These are phyloP conservation scores for Rhinoptilus africanus DNA, from an alignment of 2,113 vertebrate species.

Conservation along the genomic window DNA sequence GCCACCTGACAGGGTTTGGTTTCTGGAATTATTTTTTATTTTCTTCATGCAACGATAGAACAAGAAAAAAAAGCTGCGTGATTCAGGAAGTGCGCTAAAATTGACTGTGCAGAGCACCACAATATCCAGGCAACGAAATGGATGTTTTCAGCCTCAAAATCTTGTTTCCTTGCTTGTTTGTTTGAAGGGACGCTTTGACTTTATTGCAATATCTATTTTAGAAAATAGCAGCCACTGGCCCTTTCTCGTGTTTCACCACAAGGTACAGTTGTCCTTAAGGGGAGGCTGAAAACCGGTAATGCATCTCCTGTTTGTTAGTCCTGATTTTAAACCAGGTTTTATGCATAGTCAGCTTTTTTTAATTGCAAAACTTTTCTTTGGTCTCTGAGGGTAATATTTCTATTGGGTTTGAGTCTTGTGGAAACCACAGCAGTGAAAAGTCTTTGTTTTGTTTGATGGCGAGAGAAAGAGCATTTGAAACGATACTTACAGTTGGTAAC, in stretches of 20 bases:
- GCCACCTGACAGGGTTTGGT: background rate
- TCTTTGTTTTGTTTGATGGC: background rate
- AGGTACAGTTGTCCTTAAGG: background rate
- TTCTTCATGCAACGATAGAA: background rate
- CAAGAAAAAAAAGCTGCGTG: background rate
- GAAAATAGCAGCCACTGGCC: background rate
- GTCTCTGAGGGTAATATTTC: background rate
- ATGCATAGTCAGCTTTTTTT: background rate
- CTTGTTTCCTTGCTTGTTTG: background rate
- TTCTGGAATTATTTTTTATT: background rate
- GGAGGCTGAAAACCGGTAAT: background rate
- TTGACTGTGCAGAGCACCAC: background rate
- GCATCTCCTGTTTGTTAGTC: background rate
- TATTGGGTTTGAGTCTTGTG: background rate
- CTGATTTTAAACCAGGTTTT: background rate
- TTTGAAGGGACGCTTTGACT: background rate
- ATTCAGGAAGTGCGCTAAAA: background rate
- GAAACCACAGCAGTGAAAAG: background rate
- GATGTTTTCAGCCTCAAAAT: background rate
- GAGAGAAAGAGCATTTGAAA: background rate
- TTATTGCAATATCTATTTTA: background rate
- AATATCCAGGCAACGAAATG: background rate
- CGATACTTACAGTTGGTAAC: background rate
- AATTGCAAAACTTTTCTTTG: background rate
- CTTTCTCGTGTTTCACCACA: background rate